Percentiles rank a stretch among this genome's conserved stretches.
These are phyloP conservation scores for Temnothorax longispinosus DNA, from an alignment of 1,140 invertebrate genomes.

Conservation along the genomic window DNA sequence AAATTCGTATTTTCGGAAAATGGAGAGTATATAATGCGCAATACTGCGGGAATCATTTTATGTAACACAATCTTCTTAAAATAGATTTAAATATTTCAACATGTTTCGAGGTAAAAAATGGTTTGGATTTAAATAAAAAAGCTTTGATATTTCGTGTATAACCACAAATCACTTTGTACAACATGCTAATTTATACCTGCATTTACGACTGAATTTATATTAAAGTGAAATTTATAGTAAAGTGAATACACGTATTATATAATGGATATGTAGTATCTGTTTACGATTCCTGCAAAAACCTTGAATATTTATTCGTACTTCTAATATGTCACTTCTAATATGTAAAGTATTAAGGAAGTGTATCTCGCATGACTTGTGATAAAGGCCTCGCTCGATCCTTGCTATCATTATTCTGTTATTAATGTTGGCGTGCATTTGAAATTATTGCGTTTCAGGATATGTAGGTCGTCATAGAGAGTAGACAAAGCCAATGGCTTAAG, in stretches of 20 bases:
- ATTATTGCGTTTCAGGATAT: conserved; percentile 31
- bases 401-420: conserved; percentile 30
- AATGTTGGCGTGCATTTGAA: neutral
- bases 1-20: neutral
- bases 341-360: neutral
- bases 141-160: neutral
- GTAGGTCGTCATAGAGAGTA: conserved; percentile 6
- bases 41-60: neutral
- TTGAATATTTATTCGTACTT: conserved; percentile 18
- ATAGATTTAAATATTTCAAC: neutral
- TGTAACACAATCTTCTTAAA: neutral
- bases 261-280: neutral
- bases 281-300: neutral
- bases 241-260: neutral
- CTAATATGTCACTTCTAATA: neutral
- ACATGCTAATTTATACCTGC: neutral
- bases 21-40: neutral
- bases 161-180: neutral
- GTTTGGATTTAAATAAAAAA: neutral
- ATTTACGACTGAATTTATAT: neutral
- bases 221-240: neutral
- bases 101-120: neutral
- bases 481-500: conserved; percentile 41
- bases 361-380: neutral
- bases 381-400: neutral